Conservation (phyloP, 2,797 vertebrate genomes). For the Chloroceryle inda region DNA sequence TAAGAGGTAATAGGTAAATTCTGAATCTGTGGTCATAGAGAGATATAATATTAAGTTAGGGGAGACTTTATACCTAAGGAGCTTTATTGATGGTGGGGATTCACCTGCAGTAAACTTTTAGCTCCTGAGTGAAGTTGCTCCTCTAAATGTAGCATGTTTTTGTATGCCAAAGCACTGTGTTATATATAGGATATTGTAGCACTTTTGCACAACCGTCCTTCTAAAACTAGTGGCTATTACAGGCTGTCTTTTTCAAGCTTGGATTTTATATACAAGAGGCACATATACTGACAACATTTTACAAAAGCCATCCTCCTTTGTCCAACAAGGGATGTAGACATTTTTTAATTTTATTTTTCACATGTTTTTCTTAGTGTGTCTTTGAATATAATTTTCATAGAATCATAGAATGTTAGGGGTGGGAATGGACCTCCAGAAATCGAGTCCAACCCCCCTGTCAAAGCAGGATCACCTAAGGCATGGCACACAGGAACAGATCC, state of each 20-base stretch:
- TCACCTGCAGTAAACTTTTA: not conserved
- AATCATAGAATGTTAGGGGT: too few relatives aligned
- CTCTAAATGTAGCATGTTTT: not conserved
- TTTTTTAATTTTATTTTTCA: not conserved
- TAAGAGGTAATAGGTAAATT: not conserved
- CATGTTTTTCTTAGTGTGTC: not conserved
- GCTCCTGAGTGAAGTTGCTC: not conserved
- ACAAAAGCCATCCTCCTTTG: not conserved
- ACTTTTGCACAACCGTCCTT: not conserved
- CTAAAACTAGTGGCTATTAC: not conserved
- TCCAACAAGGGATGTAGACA: not conserved
- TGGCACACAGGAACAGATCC: too few relatives aligned
- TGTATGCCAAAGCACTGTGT: not conserved
- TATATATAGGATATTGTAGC: not conserved
- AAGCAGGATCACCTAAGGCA: too few relatives aligned
- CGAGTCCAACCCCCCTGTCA: too few relatives aligned
- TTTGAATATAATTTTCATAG: not conserved
- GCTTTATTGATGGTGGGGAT: accelerated
- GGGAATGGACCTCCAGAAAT: too few relatives aligned
- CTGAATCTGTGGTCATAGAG: not conserved
- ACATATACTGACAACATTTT: not conserved
- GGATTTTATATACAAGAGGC: not conserved
- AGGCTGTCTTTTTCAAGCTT: not conserved
- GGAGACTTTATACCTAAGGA: not conserved
- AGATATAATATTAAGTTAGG: not conserved